phyloP scores from a whole-genome alignment of 2,888 invertebrate species.

The Odontothrips loti region DNA sequence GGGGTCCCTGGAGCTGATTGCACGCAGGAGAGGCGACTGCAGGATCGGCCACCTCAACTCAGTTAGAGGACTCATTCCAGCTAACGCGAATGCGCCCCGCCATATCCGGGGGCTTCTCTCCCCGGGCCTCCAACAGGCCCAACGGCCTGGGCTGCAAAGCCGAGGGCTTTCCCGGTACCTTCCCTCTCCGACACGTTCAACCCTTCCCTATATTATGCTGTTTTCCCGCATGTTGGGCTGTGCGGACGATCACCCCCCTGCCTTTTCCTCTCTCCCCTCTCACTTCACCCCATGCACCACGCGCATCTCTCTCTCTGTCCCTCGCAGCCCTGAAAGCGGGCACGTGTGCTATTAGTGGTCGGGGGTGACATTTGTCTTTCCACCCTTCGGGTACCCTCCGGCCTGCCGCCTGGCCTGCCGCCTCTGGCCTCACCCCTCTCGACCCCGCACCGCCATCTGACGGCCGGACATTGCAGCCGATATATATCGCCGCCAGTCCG shows the following conservation, averaged over 20 bases:
- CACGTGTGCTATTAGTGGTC: constrained; percentile 4
- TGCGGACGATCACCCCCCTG: neutral
- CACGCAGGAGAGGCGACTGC: no score
- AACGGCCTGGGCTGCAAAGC: neutral
- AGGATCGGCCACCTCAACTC: no score
- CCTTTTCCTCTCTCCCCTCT: neutral
- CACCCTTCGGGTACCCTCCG: neutral
- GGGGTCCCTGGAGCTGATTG: no score
- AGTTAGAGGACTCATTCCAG: no score
- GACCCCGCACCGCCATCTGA: neutral
- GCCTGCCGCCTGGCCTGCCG: neutral
- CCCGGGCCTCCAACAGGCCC: no score
- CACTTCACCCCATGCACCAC: neutral
- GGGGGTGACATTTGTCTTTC: constrained; percentile 21
- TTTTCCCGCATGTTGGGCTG: neutral
- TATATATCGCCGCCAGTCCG: neutral
- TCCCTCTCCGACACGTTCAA: neutral
- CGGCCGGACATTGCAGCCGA: constrained; percentile 1
- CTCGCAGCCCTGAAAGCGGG: neutral
- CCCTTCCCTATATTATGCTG: no score
- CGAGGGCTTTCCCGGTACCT: neutral
- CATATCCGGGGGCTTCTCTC: no score
- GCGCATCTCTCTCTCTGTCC: neutral
- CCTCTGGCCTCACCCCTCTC: neutral
- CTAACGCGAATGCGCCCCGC: no score